Conservation (phyloP, 2,888 invertebrate genomes). For the Dorcus parallelipipedus region DNA sequence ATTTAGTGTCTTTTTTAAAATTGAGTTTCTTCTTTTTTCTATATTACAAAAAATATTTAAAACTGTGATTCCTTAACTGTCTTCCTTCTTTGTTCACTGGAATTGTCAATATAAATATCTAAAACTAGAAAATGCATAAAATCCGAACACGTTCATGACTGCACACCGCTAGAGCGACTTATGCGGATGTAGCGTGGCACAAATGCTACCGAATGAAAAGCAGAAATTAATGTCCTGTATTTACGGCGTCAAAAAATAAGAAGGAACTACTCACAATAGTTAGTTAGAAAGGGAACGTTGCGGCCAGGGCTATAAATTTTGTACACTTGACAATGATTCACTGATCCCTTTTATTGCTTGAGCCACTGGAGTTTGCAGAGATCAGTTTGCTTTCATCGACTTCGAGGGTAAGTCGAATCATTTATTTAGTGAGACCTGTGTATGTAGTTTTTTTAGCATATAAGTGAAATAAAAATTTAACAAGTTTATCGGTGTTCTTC, state of each 20-base stretch:
- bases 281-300: conserved; percentile 37
- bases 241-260: conserved; percentile 10
- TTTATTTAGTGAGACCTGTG: conserved; percentile 1
- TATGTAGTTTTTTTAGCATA: too few species aligned
- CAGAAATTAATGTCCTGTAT: conserved; percentile 24
- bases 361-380: conserved; percentile 41
- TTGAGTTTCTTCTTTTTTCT: too few species aligned
- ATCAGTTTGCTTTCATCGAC: conserved; percentile 40
- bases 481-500: too few species aligned
- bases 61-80: too few species aligned
- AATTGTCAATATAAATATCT: too few species aligned
- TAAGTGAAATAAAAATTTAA: too few species aligned
- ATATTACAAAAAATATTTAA: too few species aligned
- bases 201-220: conserved; percentile 18
- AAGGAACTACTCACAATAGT: conserved; percentile 16
- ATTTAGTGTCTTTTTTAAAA: too few species aligned
- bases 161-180: conserved; percentile 10
- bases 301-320: conserved; percentile 53
- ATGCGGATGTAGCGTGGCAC: not conserved
- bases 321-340: conserved; percentile 53
- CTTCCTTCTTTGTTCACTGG: too few species aligned
- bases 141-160: conserved; percentile 11
- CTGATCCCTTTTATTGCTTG: conserved; percentile 53
- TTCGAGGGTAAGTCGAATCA: conserved; percentile 25
- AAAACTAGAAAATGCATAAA: too few species aligned